Evolutionary conservation across 2,113 vertebrate genomes (phyloP), one percentile per base, ranked within the genome.

Genomic region (Xiphophorus hellerii): DNA sequence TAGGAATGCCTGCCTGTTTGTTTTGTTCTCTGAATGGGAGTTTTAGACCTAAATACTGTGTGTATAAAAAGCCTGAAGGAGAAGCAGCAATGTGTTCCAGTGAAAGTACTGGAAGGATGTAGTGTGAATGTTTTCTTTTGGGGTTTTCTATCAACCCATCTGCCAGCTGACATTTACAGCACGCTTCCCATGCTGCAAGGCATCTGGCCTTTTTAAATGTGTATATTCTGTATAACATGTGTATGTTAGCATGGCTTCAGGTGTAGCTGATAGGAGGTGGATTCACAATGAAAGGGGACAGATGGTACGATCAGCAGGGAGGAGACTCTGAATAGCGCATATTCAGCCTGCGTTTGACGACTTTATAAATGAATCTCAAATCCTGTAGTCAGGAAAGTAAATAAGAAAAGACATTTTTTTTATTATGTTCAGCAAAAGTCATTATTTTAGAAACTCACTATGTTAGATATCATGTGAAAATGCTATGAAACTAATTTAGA

Each of bases 131-230:
- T 25, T 58, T 74, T n/a, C 28, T 30, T 54, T 35, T n/a, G 60
- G 8, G 42, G 63, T 81, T 54, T 30, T 54, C 39, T 29, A 42
- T 60, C n/a, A 33, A 62, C 66, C 33, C 30, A 39, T 22, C 66
- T 69, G 74, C 69, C 42, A 73, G 37, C 51, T 89, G 83, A 87
- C 86, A 83, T 92, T 88, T 79, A 78, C 58, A 64, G 75, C 73
- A 69, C 44, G 61, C 71, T 76, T 75, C 58, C 60, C 44, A 20
- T 61, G 71, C 87, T 85, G 61, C 42, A 7, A 79, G 84, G 66
- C 82, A 84, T 71, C 27, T 86, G 76, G 80, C 76, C 81, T 77
- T 88, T 87, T 48, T 51, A 29, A 74, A 83, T 39, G 65, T 66
- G 25, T 83, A 73, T 61, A 69, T 81, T 79, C 51, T 67, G 61